These are phyloP conservation scores for Nipponia nippon DNA, from an alignment of 2,113 vertebrate genomes.

Conservation along the genomic window DNA sequence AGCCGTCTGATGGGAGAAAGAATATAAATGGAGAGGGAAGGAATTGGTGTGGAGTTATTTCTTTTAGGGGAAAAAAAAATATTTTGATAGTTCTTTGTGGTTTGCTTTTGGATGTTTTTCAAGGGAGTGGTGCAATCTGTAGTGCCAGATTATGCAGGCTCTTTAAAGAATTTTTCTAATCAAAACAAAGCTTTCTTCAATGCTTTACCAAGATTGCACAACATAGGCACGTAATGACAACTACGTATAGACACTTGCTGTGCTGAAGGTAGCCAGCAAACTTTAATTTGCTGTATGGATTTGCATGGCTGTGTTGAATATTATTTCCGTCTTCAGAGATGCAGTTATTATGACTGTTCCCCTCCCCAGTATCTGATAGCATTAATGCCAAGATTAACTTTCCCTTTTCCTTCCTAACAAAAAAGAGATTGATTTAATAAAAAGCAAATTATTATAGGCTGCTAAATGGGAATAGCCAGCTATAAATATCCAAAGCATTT, in stretches of 20 bases:
- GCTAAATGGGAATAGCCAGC: not conserved
- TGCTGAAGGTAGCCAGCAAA: not conserved
- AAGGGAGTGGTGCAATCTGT: not conserved
- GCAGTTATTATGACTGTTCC: not conserved
- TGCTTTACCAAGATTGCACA: not conserved
- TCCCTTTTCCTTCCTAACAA: not conserved
- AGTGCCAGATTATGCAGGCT: not conserved
- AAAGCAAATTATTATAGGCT: slow-evolving; percentile 14
- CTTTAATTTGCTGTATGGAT: not conserved
- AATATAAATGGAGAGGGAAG: not conserved
- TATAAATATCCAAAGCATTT: slow-evolving; percentile 1
- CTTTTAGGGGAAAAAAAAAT: not conserved
- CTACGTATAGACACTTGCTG: not conserved
- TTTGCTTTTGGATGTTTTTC: not conserved
- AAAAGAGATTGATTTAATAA: not conserved
- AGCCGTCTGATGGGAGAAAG: not conserved
- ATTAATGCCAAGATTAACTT: not conserved
- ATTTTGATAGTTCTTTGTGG: not conserved
- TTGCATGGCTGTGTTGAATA: not conserved
- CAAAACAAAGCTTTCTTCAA: not conserved
- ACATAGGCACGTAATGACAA: not conserved
- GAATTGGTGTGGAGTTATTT: not conserved
- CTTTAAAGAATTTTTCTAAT: not conserved
- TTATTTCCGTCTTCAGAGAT: not conserved
- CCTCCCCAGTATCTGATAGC: not conserved